Base-by-base conservation (phyloP, 2,888 invertebrate genomes). In the Amblyjoppa proteus region DNA sequence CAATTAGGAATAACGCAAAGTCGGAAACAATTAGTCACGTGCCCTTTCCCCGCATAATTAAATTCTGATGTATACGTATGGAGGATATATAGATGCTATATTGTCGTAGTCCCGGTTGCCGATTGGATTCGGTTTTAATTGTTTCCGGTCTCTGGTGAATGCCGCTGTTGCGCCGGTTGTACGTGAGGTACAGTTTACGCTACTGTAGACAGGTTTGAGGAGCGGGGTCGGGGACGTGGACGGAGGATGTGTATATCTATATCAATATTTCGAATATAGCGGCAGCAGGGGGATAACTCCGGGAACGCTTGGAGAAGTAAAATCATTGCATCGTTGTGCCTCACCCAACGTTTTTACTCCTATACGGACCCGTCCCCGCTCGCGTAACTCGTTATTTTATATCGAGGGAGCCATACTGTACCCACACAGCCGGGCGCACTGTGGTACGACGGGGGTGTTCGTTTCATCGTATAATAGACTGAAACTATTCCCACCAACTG, bases 21-120 rank as follows among this genome's bases (percentile, higher is more conserved):
- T 90, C 89, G 91, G 89, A 90, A 92, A 91, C 90, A 91, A 92
- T 92, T 92, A 90, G 89, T 89, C 88, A 84, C 88, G 89, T 89
- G 87, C 87, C 87, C 89, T 89, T 87, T 88, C 87, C 87, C 84
- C 82, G 87, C 75, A 86, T 89, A 90, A 92, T 91, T 90, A 89
- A 89, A 89, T 88, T 75, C 84, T 83, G 80, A 85, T 81, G 74
- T 70, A 85, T 80, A 76, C 83, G 83, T 83, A 83, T 83, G 77
- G 85, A 80, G 53, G 53, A 78, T 81, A 74, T 79, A 79, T 84
- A 81, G 41, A 56, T 66, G 64, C 71, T 83, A 83, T 85, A 87
- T 87, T 88, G 88, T 87, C 87, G 81, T 86, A 79, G 87, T 85
- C 71, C 82, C 81, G 81, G 68, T 81, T 77, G 85, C 78, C 84